Evolutionary conservation across 1,140 invertebrate genomes (phyloP).

Genomic region (Drosophila busckii): DNA sequence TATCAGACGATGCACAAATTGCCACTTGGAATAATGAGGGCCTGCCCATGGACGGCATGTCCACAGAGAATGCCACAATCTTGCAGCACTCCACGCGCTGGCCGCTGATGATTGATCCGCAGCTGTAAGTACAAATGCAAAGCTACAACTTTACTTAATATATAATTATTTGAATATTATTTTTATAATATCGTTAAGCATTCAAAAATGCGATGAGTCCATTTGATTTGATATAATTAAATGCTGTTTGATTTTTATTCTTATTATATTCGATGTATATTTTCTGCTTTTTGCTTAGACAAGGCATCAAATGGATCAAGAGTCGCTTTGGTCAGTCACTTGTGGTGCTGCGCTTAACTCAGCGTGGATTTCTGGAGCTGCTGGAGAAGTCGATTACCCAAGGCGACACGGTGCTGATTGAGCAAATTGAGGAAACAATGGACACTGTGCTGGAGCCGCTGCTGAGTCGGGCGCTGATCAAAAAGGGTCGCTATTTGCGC

Average conservation of each 20-base stretch:
- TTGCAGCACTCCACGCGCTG: slow-evolving; percentile 93
- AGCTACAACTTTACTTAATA: not conserved
- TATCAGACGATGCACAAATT: slow-evolving; percentile 95
- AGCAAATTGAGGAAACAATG: slow-evolving; percentile 93
- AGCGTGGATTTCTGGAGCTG: slow-evolving; percentile 90
- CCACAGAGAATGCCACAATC: slow-evolving; percentile 96
- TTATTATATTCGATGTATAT: no score
- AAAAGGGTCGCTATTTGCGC: slow-evolving; percentile 86
- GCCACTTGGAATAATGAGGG: slow-evolving; percentile 97
- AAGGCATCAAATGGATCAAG: slow-evolving; percentile 98
- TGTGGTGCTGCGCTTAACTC: slow-evolving; percentile 87
- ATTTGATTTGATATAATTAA: no score
- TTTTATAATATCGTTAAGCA: no score
- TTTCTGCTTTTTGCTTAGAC: slow-evolving; percentile 78
- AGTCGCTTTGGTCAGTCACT: slow-evolving; percentile 87
- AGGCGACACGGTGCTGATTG: slow-evolving; percentile 89
- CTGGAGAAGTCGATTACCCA: slow-evolving; percentile 90
- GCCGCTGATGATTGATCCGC: slow-evolving; percentile 97
- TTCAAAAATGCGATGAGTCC: no score
- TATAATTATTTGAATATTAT: not conserved
- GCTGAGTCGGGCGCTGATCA: slow-evolving; percentile 92
- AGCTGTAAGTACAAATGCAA: slow-evolving; percentile 79
- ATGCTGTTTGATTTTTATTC: no score
- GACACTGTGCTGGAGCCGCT: slow-evolving; percentile 95
- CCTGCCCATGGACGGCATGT: slow-evolving; percentile 95